Conservation (phyloP, 1,140 invertebrate genomes). For the Cataglyphis hispanica region DNA sequence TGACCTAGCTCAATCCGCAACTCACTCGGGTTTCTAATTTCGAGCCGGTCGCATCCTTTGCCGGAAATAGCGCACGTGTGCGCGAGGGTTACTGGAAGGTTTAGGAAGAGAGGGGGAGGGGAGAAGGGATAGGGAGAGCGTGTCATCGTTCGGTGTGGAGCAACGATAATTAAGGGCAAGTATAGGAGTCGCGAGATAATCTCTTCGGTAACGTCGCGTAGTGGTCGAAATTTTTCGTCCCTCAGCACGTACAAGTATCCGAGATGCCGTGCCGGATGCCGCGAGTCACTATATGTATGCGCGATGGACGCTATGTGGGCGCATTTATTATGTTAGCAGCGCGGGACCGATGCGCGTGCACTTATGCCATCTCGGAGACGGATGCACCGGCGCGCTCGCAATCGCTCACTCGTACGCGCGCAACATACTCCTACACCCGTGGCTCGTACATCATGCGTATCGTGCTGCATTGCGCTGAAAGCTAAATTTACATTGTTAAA, state of each 20-base stretch:
- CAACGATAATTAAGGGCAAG: slow-evolving; percentile 63
- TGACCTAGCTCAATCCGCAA: slow-evolving; percentile 69
- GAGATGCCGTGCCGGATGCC: slow-evolving; percentile 14
- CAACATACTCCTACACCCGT: slow-evolving; percentile 53
- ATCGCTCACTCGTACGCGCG: slow-evolving; percentile 59
- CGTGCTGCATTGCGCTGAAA: slow-evolving; percentile 57
- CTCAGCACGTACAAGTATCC: background rate
- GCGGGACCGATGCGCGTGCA: slow-evolving; percentile 30
- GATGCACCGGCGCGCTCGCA: slow-evolving; percentile 32
- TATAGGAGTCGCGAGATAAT: slow-evolving; percentile 2
- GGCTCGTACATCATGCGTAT: slow-evolving; percentile 64
- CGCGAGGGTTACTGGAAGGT: slow-evolving; percentile 30
- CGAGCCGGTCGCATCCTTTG: slow-evolving; percentile 60
- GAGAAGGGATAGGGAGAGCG: background rate
- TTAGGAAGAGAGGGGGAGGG: background rate
- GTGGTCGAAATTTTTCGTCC: slow-evolving; percentile 18
- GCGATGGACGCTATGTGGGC: background rate
- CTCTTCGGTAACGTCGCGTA: slow-evolving; percentile 24
- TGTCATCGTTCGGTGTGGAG: slow-evolving; percentile 7
- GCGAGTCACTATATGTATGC: background rate
- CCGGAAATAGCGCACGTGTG: slow-evolving; percentile 66
- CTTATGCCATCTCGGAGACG: slow-evolving; percentile 51
- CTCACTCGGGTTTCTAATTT: slow-evolving; percentile 65
- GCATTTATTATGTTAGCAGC: slow-evolving; percentile 76
- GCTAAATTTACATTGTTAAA: slow-evolving; percentile 70